Evolutionary conservation across 2,113 vertebrate genomes (phyloP).

Genomic region (Loxodonta africana): DNA sequence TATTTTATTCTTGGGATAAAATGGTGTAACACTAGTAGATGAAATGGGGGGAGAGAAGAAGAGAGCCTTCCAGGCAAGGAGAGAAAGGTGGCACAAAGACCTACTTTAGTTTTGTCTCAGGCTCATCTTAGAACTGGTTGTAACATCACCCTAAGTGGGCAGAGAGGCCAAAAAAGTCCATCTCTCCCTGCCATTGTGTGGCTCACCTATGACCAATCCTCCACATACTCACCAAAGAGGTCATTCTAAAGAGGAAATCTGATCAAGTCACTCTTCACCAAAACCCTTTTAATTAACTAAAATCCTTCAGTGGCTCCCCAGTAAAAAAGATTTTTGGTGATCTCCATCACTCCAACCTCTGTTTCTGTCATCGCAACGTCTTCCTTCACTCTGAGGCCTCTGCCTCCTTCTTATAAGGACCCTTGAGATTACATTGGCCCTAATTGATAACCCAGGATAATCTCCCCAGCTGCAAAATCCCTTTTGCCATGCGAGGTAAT

Average conservation of each 20-base stretch:
- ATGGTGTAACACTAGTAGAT: neutral
- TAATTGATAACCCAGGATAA: neutral
- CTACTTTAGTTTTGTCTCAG: neutral
- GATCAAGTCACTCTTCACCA: neutral
- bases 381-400: neutral
- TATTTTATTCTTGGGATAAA: neutral
- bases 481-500: neutral
- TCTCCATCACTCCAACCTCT: neutral
- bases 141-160: neutral
- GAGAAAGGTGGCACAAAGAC: neutral
- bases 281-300: neutral
- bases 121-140: neutral
- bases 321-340: neutral
- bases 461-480: neutral
- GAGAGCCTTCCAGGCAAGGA: neutral
- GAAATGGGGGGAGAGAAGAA: neutral
- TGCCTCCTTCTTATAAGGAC: neutral
- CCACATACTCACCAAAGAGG: neutral
- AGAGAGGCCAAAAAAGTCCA: neutral
- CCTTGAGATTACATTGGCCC: neutral
- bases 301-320: neutral
- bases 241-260: neutral
- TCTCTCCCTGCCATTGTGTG: neutral
- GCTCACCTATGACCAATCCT: neutral
- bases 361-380: neutral